These are phyloP conservation scores for Meloidogyne floridensis DNA, from an alignment of 1,140 invertebrate species.

Conservation along the genomic window DNA sequence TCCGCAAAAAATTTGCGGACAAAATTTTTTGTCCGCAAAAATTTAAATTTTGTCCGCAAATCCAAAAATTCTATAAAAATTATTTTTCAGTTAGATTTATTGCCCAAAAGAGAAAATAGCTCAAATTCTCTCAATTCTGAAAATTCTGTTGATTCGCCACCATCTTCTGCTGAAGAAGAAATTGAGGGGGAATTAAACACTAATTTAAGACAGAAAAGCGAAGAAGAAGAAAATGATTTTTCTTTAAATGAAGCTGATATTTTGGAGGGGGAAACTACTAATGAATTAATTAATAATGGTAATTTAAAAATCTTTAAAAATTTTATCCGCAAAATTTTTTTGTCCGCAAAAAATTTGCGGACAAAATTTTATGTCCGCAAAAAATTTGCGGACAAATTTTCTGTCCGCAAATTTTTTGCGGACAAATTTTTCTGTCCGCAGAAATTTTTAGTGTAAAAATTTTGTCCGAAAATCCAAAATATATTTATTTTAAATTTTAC, in stretches of 20 bases:
- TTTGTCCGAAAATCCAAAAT: too few species aligned
- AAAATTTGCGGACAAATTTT: too few species aligned
- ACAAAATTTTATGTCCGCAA: too few species aligned
- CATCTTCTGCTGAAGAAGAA: not conserved
- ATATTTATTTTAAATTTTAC: too few species aligned
- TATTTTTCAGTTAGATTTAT: not conserved
- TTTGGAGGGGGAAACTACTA: not conserved
- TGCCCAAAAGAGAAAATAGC: not conserved
- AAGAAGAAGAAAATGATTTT: not conserved
- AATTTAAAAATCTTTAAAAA: too few species aligned
- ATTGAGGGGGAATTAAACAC: too few species aligned
- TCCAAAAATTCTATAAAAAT: slow-evolving; percentile 4
- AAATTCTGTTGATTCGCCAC: not conserved
- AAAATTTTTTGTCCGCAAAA: slow-evolving; percentile 20
- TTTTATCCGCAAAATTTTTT: too few species aligned
- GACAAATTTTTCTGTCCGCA: too few species aligned
- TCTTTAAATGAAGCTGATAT: slow-evolving; percentile 1
- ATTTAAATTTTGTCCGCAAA: slow-evolving; percentile 12
- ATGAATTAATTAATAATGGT: not conserved
- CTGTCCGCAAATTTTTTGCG: too few species aligned
- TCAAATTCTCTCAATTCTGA: not conserved
- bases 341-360: too few species aligned
- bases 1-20: not conserved
- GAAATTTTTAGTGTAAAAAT: too few species aligned
- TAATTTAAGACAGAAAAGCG: not conserved